Base-by-base conservation (phyloP, 1,140 invertebrate genomes). In the Microvelia longipes region DNA sequence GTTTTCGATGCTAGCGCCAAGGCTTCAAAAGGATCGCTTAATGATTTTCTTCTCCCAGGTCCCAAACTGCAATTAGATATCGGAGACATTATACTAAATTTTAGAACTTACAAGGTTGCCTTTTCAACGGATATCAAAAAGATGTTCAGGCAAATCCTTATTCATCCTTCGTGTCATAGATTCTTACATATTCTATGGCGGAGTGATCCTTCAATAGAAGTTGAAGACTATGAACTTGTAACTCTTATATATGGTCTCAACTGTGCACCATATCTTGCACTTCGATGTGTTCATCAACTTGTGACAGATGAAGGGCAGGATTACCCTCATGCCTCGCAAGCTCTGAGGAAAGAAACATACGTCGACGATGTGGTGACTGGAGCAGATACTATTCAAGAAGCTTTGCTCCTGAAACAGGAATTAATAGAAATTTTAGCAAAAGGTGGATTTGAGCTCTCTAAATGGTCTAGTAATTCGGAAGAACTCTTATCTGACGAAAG, bases 331-430 rank as follows among this genome's bases (percentile, higher is more conserved):
- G 35, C 35, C 19, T 50, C 35, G 35, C 5, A 50, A 50, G 35
- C 35, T 50, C 5, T 50, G 19, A 50, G 19, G 62, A 64, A 26
- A 28, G 76, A 80, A 70, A 80, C 80, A 68, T 83, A 82, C 71
- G 76, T 82, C 2, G 81, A 83, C 70, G 80, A 83, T 73, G 68
- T 79, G 26, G 69, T 82, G 1, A 75, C 76, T 26, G 79, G 80
- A 28, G 73, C 74, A 14, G 70, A 71, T 25, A 28, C 26, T 28
- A 67, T 72, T 28, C 35, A 72, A 67, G 69, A 70, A 64, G 75
- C 75, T 26, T n/a, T 71, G 15, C 24, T 70, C 29, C n/a, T 74
- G 14, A 70, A 71, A 19, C 25, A 29, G 1, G 67, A 76, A 25
- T 1, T 77, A 0, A 70, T 66, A 28, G 29, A 26, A 14, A n/a